These are phyloP conservation scores for Protosalanx chinensis DNA, from an alignment of 2,797 vertebrate genomes.

Conservation along the genomic window DNA sequence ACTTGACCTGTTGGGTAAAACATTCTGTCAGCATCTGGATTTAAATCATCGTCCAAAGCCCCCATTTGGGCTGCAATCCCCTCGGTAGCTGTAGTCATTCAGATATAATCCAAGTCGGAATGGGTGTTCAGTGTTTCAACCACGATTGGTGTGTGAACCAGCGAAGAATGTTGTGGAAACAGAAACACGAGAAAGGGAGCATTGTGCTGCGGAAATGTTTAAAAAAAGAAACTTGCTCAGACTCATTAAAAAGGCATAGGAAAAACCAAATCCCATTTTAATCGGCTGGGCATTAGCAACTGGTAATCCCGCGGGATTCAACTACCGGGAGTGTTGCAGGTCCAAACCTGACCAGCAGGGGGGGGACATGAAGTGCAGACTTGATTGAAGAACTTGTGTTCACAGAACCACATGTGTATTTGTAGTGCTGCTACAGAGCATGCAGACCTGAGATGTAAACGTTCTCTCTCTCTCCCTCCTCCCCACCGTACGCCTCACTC, in stretches of 20 bases:
- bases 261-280: slow-evolving; percentile 54
- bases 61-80: no score
- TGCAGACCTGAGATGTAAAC: no score
- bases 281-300: slow-evolving; percentile 55
- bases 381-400: background rate
- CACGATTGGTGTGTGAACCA: background rate
- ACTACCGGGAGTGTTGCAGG: slow-evolving; percentile 24
- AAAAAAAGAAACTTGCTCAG: slow-evolving; percentile 41
- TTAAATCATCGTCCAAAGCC: no score
- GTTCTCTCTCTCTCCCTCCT: background rate
- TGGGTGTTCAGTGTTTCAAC: no score
- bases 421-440: no score
- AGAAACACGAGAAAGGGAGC: slow-evolving; percentile 17
- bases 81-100: no score
- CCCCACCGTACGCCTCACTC: background rate
- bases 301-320: slow-evolving; percentile 61
- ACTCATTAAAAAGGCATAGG: slow-evolving; percentile 48
- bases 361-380: slow-evolving; percentile 25
- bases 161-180: slow-evolving; percentile 7
- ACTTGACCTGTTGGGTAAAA: no score
- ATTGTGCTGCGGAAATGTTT: slow-evolving; percentile 10
- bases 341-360: slow-evolving; percentile 37
- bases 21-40: no score
- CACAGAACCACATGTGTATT: background rate
- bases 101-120: no score